Conservation (phyloP, 2,113 vertebrate genomes). For the Periophthalmodon schlosseri region DNA sequence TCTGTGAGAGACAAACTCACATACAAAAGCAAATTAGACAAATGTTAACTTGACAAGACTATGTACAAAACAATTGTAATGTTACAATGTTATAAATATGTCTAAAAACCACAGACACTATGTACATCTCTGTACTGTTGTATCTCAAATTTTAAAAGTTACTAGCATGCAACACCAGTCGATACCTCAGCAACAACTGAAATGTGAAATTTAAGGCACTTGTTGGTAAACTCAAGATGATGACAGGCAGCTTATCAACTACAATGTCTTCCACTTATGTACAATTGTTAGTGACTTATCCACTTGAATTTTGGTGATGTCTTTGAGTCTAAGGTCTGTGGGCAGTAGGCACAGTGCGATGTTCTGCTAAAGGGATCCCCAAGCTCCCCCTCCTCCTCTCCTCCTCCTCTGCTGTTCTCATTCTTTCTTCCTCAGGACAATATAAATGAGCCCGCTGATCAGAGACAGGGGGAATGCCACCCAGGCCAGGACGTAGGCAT, state of each 20-base stretch:
- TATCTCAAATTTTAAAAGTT: constrained; percentile 38
- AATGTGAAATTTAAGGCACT: constrained; percentile 15
- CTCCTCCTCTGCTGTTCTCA: constrained; percentile 52
- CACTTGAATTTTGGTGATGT: constrained; percentile 55
- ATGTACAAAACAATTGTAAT: constrained; percentile 90
- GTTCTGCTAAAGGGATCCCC: constrained; percentile 50
- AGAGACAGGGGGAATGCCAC: constrained; percentile 91
- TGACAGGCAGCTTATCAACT: constrained; percentile 15
- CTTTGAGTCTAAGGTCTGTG: constrained; percentile 71
- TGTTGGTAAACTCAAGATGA: neutral
- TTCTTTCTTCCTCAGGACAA: constrained; percentile 95
- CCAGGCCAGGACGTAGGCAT: constrained; percentile 94
- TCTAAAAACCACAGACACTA: constrained; percentile 80
- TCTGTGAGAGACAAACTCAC: constrained; percentile 69
- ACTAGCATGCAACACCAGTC: constrained; percentile 42
- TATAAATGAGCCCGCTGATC: constrained; percentile 90
- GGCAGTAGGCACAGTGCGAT: constrained; percentile 73
- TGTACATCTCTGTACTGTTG: constrained; percentile 73
- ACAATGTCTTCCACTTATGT: constrained; percentile 29
- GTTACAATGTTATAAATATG: constrained; percentile 86
- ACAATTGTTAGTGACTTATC: constrained; percentile 47
- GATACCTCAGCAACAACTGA: constrained; percentile 41
- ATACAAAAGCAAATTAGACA: constrained; percentile 67
- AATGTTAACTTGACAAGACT: constrained; percentile 89
- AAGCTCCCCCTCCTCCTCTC: constrained; percentile 27